phyloP scores from a whole-genome alignment of 2,797 vertebrate species.

The Liparis tanakae region DNA sequence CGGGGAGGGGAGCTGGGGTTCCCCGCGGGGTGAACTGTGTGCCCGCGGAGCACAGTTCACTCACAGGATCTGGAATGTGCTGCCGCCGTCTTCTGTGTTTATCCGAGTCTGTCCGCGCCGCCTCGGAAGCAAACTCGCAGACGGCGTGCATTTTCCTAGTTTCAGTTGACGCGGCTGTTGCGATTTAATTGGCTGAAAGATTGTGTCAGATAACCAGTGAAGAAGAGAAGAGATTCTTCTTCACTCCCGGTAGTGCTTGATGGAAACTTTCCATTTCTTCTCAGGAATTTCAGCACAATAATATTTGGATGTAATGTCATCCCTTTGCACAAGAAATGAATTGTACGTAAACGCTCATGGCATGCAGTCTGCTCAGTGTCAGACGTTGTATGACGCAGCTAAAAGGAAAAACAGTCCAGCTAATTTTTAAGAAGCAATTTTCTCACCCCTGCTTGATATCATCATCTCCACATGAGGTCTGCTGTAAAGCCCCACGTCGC shows the following conservation, averaged over 20 bases:
- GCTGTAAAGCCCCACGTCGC: constrained; percentile 14
- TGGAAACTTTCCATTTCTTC: constrained; percentile 32
- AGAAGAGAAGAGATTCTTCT: constrained; percentile 14
- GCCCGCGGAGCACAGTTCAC: neutral
- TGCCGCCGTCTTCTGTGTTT: neutral
- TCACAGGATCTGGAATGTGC: constrained; percentile 42
- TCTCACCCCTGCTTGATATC: constrained; percentile 22
- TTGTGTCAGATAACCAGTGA: constrained; percentile 10
- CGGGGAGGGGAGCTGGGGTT: neutral
- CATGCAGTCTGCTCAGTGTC: constrained; percentile 30
- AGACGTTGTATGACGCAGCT: constrained; percentile 3
- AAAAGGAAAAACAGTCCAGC: neutral
- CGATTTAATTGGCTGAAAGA: neutral
- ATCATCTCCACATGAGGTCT: constrained; percentile 14
- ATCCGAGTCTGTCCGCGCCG: neutral
- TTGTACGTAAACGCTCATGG: constrained; percentile 4
- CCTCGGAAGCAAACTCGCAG: neutral
- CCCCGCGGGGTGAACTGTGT: constrained; percentile 16
- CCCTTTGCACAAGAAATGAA: constrained; percentile 20
- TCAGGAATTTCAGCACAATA: constrained; percentile 21
- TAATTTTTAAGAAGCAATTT: constrained; percentile 25
- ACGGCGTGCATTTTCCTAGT: neutral
- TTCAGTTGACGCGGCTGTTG: neutral
- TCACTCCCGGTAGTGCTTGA: constrained; percentile 3
- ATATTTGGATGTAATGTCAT: constrained; percentile 44